Percentiles rank a stretch among this genome's conserved stretches.
Evolutionary conservation across 2,888 invertebrate genomes (phyloP).

Genomic region (Calliscelio sp.): DNA sequence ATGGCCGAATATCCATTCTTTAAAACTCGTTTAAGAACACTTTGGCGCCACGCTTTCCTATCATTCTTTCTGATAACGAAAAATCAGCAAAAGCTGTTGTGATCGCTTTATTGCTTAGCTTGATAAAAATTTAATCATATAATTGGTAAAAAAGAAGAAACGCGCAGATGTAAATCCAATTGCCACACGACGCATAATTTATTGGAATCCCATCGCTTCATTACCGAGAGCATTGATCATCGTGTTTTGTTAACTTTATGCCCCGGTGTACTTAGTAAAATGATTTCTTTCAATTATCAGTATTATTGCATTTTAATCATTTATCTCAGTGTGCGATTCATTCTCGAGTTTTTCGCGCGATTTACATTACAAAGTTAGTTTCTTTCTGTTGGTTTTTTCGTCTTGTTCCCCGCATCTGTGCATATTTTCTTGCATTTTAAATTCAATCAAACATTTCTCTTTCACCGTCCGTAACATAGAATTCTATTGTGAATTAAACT

Average conservation of each 20-base stretch:
- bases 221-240: constrained; percentile 51
- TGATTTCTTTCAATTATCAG: constrained; percentile 57
- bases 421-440: constrained; percentile 29
- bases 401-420: neutral
- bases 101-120: constrained; percentile 50
- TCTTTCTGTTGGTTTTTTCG: constrained; percentile 8
- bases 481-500: constrained; percentile 38
- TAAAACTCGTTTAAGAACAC: constrained; percentile 45
- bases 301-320: constrained; percentile 56
- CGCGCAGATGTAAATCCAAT: constrained; percentile 17
- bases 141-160: constrained; percentile 42
- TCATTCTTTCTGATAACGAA: constrained; percentile 38
- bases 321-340: constrained; percentile 25
- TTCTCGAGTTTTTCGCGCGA: constrained; percentile 23
- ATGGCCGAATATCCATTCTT: constrained; percentile 43
- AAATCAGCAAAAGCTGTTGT: constrained; percentile 35
- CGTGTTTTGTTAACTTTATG: constrained; percentile 43
- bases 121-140: constrained; percentile 62
- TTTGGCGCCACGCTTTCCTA: constrained; percentile 31
- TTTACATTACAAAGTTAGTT: constrained; percentile 32
- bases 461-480: neutral
- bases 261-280: constrained; percentile 51
- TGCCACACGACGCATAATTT: constrained; percentile 32
- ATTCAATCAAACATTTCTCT: constrained; percentile 35
- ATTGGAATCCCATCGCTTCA: constrained; percentile 29